Percentiles rank a stretch among this genome's conserved stretches.
phyloP scores from a whole-genome alignment of 2,797 vertebrate genomes.

The Moxostoma hubbsi region DNA sequence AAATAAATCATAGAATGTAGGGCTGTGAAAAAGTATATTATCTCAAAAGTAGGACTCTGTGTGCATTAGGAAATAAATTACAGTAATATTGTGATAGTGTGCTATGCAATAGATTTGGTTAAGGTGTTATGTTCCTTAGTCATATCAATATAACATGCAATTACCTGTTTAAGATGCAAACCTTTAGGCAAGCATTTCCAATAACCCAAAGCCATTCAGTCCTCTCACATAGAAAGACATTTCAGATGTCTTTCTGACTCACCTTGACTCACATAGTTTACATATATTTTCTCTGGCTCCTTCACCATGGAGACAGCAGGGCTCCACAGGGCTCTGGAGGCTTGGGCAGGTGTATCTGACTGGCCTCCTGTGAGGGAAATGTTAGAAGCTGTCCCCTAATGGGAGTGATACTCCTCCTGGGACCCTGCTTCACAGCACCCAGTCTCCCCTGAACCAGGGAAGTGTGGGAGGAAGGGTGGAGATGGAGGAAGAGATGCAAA shows the following conservation, averaged over 20 bases:
- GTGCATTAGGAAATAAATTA: too few species aligned
- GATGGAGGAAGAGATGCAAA: constrained; percentile 15
- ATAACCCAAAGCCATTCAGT: not conserved
- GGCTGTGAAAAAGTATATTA: too few species aligned
- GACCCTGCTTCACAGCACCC: not conserved
- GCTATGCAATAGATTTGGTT: too few species aligned
- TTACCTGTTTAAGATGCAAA: too few species aligned
- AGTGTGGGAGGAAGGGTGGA: not conserved
- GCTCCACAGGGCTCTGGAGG: constrained; percentile 10
- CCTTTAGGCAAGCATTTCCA: too few species aligned
- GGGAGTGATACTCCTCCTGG: not conserved
- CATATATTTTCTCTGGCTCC: too few species aligned
- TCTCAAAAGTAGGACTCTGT: too few species aligned
- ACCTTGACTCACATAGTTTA: not conserved
- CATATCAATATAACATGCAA: too few species aligned
- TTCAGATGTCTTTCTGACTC: not conserved
- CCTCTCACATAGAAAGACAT: not conserved
- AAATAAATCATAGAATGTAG: too few species aligned
- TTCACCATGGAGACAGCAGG: constrained; percentile 35
- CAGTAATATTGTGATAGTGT: too few species aligned
- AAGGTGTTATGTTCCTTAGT: too few species aligned
- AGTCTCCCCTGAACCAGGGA: not conserved
- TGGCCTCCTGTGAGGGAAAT: constrained; percentile 31
- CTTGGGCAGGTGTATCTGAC: constrained; percentile 17
- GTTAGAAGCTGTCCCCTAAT: constrained; percentile 24